A percentile compares a stretch with the other conserved stretches of the same genome.
Conservation (phyloP, 2,797 vertebrate genomes). For the Pangasius larnaudii region DNA sequence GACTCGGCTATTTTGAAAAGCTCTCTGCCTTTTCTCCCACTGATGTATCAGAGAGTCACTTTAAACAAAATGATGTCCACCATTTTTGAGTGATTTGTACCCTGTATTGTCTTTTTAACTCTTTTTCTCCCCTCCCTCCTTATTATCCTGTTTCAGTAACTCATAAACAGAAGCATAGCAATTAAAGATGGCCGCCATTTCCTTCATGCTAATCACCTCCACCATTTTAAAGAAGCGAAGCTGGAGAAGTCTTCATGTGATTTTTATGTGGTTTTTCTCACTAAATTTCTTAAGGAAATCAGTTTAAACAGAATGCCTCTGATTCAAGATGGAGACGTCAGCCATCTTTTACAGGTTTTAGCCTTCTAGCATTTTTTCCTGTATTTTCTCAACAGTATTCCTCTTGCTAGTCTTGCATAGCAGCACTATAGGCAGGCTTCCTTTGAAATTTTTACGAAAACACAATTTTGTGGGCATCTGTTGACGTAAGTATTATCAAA, state of each 20-base stretch:
- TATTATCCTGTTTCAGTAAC: background rate
- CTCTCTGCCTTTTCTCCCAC: background rate
- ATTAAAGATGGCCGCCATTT: conserved; percentile 5
- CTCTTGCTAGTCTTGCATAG: background rate
- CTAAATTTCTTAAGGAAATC: background rate
- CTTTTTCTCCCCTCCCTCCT: background rate
- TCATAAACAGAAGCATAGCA: background rate
- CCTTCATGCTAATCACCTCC: background rate
- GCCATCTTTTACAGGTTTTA: background rate
- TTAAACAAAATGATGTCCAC: background rate
- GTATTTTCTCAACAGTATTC: background rate
- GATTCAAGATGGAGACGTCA: background rate
- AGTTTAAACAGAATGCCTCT: background rate
- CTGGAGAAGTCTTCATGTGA: background rate
- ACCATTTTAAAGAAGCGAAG: background rate
- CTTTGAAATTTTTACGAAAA: background rate
- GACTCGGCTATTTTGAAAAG: background rate
- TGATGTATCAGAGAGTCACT: background rate
- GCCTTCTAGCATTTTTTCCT: background rate
- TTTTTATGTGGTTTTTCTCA: background rate
- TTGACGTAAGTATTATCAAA: background rate
- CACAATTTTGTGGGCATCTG: background rate
- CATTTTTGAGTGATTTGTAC: background rate
- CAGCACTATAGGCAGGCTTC: background rate
- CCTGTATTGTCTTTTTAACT: background rate